phyloP scores from a whole-genome alignment of 2,888 invertebrate genomes.

The Melinaea marsaeus region DNA sequence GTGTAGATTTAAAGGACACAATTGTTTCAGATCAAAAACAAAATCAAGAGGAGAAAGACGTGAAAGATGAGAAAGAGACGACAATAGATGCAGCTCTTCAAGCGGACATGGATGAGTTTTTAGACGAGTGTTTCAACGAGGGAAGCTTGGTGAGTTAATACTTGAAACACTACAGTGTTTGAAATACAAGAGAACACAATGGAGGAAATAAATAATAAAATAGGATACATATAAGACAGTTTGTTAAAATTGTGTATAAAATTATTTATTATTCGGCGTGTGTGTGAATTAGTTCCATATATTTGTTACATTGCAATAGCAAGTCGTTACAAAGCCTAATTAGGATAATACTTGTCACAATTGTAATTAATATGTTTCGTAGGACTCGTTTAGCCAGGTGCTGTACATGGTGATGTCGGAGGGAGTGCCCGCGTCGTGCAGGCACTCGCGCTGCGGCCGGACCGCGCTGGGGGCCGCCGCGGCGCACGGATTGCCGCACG shows the following conservation, averaged over 20 bases:
- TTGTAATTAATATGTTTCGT: conserved; percentile 34
- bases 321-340: background rate
- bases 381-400: conserved; percentile 85
- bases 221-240: background rate
- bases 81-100: conserved; percentile 59
- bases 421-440: conserved; percentile 85
- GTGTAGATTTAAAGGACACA: no score
- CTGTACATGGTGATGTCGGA: conserved; percentile 88
- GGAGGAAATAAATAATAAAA: background rate
- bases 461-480: conserved; percentile 89
- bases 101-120: conserved; percentile 82
- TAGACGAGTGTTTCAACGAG: conserved; percentile 79
- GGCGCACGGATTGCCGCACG: conserved; percentile 81
- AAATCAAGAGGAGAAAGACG: conserved; percentile 37
- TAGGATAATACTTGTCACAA: background rate
- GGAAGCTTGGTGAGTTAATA: conserved; percentile 73
- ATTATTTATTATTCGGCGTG: conserved; percentile 4
- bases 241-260: background rate
- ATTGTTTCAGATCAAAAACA: conserved; percentile 47
- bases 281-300: background rate
- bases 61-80: conserved; percentile 47
- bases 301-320: background rate
- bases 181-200: no score
- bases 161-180: background rate
- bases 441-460: conserved; percentile 85